Percentiles rank a stretch among this genome's conserved stretches.
These are phyloP conservation scores for Raja brachyura DNA, from an alignment of 2,113 vertebrate genomes.

Conservation along the genomic window DNA sequence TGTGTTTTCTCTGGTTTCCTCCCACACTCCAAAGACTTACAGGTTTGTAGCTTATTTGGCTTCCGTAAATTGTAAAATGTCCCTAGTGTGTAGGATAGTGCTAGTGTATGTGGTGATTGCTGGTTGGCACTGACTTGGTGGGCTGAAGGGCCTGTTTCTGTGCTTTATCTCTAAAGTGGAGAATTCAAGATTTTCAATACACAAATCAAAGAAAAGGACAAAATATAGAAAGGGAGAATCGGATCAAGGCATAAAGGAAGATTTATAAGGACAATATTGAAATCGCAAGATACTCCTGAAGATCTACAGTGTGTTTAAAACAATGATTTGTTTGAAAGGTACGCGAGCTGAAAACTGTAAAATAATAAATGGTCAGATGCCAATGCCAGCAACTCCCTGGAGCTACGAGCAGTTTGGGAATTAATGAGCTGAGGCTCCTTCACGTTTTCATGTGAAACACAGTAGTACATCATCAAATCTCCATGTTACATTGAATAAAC, in stretches of 20 bases:
- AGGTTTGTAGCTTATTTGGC: too few species aligned
- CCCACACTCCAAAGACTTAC: too few species aligned
- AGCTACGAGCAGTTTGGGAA: background rate
- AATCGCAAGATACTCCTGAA: background rate
- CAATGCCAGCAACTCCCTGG: background rate
- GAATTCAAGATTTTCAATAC: background rate
- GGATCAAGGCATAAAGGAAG: background rate
- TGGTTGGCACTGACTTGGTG: too few species aligned
- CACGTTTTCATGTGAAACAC: background rate
- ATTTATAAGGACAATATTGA: background rate
- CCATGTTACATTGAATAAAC: background rate
- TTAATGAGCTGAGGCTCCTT: slow-evolving; percentile 2
- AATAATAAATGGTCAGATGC: background rate
- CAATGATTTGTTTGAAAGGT: background rate
- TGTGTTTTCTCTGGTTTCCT: too few species aligned
- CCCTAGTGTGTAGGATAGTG: too few species aligned
- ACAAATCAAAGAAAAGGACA: background rate
- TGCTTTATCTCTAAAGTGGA: background rate
- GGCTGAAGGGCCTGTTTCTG: too few species aligned
- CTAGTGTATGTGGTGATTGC: too few species aligned
- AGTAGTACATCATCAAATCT: background rate
- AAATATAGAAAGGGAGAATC: background rate
- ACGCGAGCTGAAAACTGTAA: background rate
- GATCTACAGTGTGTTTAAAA: background rate
- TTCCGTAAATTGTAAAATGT: too few species aligned